Percentiles rank a stretch among this genome's conserved stretches.
phyloP scores from a whole-genome alignment of 2,113 vertebrate genomes.

The Vimba vimba region DNA sequence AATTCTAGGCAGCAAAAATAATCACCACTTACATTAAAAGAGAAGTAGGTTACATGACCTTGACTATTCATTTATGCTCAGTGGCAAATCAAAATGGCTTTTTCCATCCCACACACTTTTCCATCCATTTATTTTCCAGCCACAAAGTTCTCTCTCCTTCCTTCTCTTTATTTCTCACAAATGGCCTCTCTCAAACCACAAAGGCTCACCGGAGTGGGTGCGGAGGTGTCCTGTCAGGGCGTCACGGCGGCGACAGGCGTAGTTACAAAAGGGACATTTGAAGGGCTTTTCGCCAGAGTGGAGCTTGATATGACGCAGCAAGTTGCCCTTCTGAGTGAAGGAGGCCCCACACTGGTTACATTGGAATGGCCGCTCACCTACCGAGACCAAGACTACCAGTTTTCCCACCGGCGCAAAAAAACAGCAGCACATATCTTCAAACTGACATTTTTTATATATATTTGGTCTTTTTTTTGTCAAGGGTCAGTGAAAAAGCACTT shows the following conservation, averaged over 20 bases:
- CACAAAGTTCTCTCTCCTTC: conserved; percentile 25
- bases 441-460: not conserved
- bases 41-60: not conserved
- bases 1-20: not conserved
- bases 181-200: conserved; percentile 17
- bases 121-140: conserved; percentile 33
- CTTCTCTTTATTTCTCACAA: conserved; percentile 30
- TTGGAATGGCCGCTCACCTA: conserved; percentile 94
- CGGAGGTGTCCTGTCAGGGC: conserved; percentile 94
- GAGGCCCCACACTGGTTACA: conserved; percentile 97
- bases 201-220: conserved; percentile 87
- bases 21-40: conserved; percentile 29
- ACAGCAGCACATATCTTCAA: conserved; percentile 38
- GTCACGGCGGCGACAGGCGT: conserved; percentile 91
- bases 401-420: conserved; percentile 39
- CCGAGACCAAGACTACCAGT: conserved; percentile 38
- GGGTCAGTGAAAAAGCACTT: conserved; percentile 59
- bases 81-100: conserved; percentile 28
- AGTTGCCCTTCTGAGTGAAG: conserved; percentile 98
- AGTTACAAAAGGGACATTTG: conserved; percentile 94
- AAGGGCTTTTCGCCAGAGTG: conserved; percentile 98
- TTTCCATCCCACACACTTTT: conserved; percentile 50
- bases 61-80: conserved; percentile 14
- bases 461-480: not conserved
- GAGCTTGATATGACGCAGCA: conserved; percentile 94